Evolutionary conservation across 2,113 vertebrate species (phyloP).

Genomic region (Salminus brasiliensis): DNA sequence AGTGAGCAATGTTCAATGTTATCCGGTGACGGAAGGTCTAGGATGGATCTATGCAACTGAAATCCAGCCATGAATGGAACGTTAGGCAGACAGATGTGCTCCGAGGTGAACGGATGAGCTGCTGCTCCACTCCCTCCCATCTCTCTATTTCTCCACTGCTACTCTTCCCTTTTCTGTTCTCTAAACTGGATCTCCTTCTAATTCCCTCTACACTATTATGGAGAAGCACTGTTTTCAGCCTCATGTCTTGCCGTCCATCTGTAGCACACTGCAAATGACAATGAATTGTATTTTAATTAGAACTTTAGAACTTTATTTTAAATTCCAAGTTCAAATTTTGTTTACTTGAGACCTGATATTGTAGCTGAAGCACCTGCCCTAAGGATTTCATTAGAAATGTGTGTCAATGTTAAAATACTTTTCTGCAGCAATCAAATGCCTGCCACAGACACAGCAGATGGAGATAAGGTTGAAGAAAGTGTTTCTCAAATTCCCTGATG

Average conservation of each 20-base stretch:
- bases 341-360: no score
- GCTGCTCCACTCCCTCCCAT: constrained; percentile 38
- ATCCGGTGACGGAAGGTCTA: constrained; percentile 31
- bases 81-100: constrained; percentile 55
- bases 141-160: neutral
- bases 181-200: neutral
- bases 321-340: no score
- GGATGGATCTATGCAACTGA: constrained; percentile 49
- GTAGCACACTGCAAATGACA: no score
- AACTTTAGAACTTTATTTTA: no score
- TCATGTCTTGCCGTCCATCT: no score
- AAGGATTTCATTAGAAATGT: no score
- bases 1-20: constrained; percentile 49
- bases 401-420: neutral
- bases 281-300: no score
- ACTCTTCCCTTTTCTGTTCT: neutral
- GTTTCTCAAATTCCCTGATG: no score
- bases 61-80: constrained; percentile 51
- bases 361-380: no score
- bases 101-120: constrained; percentile 53
- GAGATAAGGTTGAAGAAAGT: neutral
- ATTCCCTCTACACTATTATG: neutral
- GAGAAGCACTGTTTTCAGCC: no score
- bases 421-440: neutral
- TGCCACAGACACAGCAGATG: neutral